These are phyloP conservation scores for Botrylloides violaceus DNA, from an alignment of 23 tunicate species.

Conservation along the genomic window DNA sequence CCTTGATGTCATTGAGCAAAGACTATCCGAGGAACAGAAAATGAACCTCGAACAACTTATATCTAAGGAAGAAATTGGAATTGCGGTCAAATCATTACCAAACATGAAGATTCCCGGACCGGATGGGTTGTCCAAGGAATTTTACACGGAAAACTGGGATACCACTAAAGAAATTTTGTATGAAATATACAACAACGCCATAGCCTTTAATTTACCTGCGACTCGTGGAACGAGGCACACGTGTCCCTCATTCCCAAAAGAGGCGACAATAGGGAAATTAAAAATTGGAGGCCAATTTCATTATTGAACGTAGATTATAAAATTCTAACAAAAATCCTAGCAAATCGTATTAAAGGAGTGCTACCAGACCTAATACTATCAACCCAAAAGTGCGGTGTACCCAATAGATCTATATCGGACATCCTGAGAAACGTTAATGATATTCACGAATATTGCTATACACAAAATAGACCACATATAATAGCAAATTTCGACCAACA, in stretches of 20 bases:
- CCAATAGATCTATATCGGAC: too few relatives aligned
- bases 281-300: constrained; percentile 37
- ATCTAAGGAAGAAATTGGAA: constrained; percentile 1
- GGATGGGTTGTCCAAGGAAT: constrained; percentile 20
- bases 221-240: neutral
- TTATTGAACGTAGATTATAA: constrained; percentile 27
- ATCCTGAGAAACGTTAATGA: too few relatives aligned
- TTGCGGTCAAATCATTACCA: neutral
- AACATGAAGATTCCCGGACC: constrained; percentile 9
- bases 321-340: constrained; percentile 12
- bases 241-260: constrained; percentile 21
- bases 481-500: too few relatives aligned
- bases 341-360: too few relatives aligned
- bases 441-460: too few relatives aligned
- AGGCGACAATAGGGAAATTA: constrained; percentile 12
- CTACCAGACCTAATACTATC: too few relatives aligned
- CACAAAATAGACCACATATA: too few relatives aligned
- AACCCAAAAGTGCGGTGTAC: too few relatives aligned
- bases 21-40: neutral
- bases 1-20: neutral
- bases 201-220: neutral
- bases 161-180: neutral
- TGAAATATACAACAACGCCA: constrained; percentile 8
- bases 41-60: neutral
- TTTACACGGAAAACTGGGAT: neutral